These are phyloP conservation scores for Acanthosoma haemorrhoidale DNA, from an alignment of 2,888 invertebrate species.

Conservation along the genomic window DNA sequence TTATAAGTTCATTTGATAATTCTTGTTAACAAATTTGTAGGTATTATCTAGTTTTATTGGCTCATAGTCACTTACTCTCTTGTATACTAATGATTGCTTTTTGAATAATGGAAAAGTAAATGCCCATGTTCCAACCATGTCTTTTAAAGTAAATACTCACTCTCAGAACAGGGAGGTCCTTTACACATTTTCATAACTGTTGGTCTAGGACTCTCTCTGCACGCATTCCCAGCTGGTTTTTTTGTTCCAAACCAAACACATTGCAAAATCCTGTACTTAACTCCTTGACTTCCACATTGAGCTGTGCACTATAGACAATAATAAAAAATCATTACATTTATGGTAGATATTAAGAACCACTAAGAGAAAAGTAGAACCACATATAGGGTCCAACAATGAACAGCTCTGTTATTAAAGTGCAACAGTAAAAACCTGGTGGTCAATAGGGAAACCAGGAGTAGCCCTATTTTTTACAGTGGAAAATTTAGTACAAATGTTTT, in stretches of 20 bases:
- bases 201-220: constrained; percentile 70
- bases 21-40: too few relatives aligned
- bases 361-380: too few relatives aligned
- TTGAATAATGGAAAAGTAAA: background rate
- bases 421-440: background rate
- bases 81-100: background rate
- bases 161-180: constrained; percentile 59
- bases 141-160: too few relatives aligned
- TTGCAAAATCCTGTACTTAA: constrained; percentile 80
- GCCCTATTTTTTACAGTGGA: too few relatives aligned
- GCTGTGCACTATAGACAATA: constrained; percentile 79
- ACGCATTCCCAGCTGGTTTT: constrained; percentile 78
- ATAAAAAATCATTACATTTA: too few relatives aligned
- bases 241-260: constrained; percentile 89
- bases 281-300: constrained; percentile 73
- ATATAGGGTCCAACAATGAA: background rate
- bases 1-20: too few relatives aligned
- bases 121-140: background rate
- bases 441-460: background rate
- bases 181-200: constrained; percentile 71
- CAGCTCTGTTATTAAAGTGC: background rate
- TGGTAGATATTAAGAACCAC: too few relatives aligned
- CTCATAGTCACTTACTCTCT: background rate
- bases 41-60: too few relatives aligned
- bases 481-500: too few relatives aligned